A percentile compares a stretch with the other conserved stretches of the same genome.
These are phyloP conservation scores for Poecilia wingei DNA, from an alignment of 2,797 vertebrate species.

Conservation along the genomic window DNA sequence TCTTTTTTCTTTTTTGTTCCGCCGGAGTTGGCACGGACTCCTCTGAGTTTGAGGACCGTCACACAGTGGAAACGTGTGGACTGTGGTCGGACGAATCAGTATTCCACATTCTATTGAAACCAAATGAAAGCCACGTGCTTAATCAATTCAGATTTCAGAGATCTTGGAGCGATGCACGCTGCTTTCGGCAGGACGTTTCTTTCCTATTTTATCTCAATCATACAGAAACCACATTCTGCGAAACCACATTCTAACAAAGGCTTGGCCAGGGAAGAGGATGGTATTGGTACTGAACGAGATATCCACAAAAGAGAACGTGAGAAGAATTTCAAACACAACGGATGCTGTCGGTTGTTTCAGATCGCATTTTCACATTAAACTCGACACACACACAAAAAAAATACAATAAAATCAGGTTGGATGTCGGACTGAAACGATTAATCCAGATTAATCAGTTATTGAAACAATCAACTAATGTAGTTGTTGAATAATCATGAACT, in stretches of 20 bases:
- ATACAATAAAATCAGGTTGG: background rate
- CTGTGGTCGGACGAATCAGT: background rate
- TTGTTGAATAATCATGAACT: no score
- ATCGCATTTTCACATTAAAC: no score
- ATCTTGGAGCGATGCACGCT: background rate
- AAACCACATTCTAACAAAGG: background rate
- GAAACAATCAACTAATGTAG: no score
- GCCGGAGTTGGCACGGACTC: background rate
- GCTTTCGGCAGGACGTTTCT: background rate
- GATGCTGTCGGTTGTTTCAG: background rate
- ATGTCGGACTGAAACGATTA: no score
- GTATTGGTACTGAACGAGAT: background rate
- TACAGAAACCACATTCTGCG: background rate
- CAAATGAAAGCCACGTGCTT: slow-evolving; percentile 20
- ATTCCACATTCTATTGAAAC: slow-evolving; percentile 14
- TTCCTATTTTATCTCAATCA: background rate
- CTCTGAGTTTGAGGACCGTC: background rate
- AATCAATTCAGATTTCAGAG: slow-evolving; percentile 6
- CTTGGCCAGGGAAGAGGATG: background rate
- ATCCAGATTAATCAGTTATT: no score
- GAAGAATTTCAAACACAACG: background rate
- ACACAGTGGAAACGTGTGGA: background rate
- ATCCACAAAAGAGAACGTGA: background rate
- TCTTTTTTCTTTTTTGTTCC: background rate
- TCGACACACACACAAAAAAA: background rate